These are phyloP conservation scores for Hydractinia echinata DNA, from an alignment of 30 jellyfish, hydroid and myxozoan species.

Conservation along the genomic window DNA sequence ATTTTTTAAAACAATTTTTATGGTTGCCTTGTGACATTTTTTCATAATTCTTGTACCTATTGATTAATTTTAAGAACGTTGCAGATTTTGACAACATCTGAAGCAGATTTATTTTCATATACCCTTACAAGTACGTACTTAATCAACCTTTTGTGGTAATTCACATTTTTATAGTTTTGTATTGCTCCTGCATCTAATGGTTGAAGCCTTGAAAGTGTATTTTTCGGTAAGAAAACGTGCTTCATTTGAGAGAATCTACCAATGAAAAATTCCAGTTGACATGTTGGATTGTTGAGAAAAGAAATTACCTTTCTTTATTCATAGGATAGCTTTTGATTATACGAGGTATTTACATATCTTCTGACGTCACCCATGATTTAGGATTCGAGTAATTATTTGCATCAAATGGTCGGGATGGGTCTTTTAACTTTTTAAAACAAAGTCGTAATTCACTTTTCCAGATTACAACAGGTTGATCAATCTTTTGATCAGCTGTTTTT, in stretches of 20 bases:
- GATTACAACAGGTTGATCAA: neutral
- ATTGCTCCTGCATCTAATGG: neutral
- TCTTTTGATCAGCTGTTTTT: neutral
- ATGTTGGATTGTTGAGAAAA: neutral
- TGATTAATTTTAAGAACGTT: neutral
- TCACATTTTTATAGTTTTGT: neutral
- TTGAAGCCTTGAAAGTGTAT: neutral
- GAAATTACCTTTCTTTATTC: neutral
- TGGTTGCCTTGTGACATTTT: slow-evolving; percentile 4
- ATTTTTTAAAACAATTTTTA: neutral
- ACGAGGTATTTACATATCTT: neutral
- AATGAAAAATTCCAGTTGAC: neutral
- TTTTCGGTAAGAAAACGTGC: neutral
- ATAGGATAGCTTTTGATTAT: neutral
- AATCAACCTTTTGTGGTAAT: neutral
- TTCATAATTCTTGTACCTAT: neutral
- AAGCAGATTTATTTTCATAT: neutral
- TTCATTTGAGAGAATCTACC: neutral
- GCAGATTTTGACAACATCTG: neutral
- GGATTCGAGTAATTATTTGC: neutral
- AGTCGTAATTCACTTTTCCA: neutral
- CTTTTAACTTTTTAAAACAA: no score
- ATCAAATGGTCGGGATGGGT: neutral
- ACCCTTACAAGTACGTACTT: neutral
- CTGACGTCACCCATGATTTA: neutral